Percentiles rank a stretch among this genome's conserved stretches.
phyloP scores from a whole-genome alignment of 2,888 invertebrate genomes.

The Scaptodrosophila latifasciaeformis region DNA sequence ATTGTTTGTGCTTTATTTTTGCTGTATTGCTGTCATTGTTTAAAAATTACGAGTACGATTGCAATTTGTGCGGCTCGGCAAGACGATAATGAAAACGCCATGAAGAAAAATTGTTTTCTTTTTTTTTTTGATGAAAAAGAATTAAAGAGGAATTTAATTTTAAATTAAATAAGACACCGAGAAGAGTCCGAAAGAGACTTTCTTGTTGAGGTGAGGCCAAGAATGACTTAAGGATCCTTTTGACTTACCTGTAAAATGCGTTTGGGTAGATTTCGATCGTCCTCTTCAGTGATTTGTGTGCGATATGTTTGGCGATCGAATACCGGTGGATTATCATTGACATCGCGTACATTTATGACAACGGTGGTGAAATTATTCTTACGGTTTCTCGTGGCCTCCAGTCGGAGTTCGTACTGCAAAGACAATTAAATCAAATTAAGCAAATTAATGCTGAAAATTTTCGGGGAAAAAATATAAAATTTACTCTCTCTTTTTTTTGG shows the following conservation, averaged over 20 bases:
- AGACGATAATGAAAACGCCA: background rate
- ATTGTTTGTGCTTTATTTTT: conserved; percentile 33
- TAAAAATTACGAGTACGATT: too few species aligned
- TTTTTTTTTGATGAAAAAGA: background rate
- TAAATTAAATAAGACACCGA: too few species aligned
- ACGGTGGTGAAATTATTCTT: conserved; percentile 97
- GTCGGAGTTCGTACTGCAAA: conserved; percentile 93
- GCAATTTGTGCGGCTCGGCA: background rate
- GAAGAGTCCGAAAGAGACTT: too few species aligned
- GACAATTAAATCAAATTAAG: too few species aligned
- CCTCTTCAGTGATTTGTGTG: conserved; percentile 96
- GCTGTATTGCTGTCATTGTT: conserved; percentile 10
- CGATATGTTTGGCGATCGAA: conserved; percentile 96
- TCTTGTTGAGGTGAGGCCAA: too few species aligned
- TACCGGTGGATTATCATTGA: conserved; percentile 89
- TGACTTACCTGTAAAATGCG: conserved; percentile 89
- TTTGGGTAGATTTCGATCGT: conserved; percentile 94
- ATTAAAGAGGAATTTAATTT: too few species aligned
- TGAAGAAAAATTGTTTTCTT: background rate
- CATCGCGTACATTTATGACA: conserved; percentile 96
- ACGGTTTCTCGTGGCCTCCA: conserved; percentile 95
- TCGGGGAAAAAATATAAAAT: conserved; percentile 17
- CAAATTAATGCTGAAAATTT: conserved; percentile 11
- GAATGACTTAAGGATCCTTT: conserved; percentile 80
- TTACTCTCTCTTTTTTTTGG: background rate